phyloP scores from a whole-genome alignment of 2,888 invertebrate genomes.

The Tinea trinotella region DNA sequence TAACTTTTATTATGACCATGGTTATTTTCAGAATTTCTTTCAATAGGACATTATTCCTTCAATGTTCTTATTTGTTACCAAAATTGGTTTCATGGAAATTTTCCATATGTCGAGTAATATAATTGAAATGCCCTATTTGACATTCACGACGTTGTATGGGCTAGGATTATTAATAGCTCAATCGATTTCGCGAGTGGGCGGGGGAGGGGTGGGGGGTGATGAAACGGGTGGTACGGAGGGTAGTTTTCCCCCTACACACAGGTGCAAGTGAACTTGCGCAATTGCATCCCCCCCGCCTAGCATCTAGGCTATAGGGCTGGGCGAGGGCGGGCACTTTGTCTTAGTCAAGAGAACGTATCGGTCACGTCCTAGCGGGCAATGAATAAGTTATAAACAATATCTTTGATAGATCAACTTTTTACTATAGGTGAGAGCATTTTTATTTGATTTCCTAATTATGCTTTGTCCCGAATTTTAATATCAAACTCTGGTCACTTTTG shows the following conservation, averaged over 20 bases:
- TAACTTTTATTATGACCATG: too few species aligned
- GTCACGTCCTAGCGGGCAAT: too few species aligned
- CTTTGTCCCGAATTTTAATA: not conserved
- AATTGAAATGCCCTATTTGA: not conserved
- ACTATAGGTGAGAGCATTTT: too few species aligned
- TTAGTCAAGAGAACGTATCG: not conserved
- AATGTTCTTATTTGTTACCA: too few species aligned
- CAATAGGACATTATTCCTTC: too few species aligned
- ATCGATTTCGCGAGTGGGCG: constrained; percentile 2
- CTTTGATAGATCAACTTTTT: too few species aligned
- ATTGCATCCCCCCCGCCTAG: constrained; percentile 1
- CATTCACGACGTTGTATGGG: not conserved
- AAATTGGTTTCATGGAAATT: too few species aligned
- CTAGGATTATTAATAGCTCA: not conserved
- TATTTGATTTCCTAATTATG: not conserved
- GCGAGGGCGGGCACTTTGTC: not conserved
- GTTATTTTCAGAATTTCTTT: too few species aligned
- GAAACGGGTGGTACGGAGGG: not conserved
- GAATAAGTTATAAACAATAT: too few species aligned
- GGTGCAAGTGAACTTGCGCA: constrained; percentile 4
- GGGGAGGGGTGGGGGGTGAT: not conserved
- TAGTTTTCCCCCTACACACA: constrained; percentile 7
- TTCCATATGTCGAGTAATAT: not conserved
- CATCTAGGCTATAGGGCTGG: constrained; percentile 3
- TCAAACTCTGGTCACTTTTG: not conserved